Percentiles rank a stretch among this genome's conserved stretches.
Evolutionary conservation across 2,888 invertebrate species (phyloP).

Genomic region (Chrysolina haemoptera): DNA sequence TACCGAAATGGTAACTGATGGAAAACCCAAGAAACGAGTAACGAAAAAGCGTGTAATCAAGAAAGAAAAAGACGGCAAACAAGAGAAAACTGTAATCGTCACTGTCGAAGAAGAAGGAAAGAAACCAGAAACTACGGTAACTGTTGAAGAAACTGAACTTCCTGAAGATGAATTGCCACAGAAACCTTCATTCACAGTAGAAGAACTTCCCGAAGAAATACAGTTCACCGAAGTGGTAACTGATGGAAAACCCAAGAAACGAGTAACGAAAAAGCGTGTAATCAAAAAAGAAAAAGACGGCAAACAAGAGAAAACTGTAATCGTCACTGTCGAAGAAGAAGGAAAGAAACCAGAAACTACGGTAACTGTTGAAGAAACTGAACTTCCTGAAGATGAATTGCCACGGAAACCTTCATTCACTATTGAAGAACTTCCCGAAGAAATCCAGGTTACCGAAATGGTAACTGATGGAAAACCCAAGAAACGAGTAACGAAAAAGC

Average conservation of each 20-base stretch:
- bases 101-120: slow-evolving; percentile 66
- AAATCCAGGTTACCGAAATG: slow-evolving; percentile 55
- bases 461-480: slow-evolving; percentile 51
- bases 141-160: slow-evolving; percentile 64
- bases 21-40: slow-evolving; percentile 57
- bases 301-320: slow-evolving; percentile 66
- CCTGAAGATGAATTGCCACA: slow-evolving; percentile 43
- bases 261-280: slow-evolving; percentile 56
- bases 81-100: slow-evolving; percentile 59
- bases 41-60: slow-evolving; percentile 63
- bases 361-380: slow-evolving; percentile 56
- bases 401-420: too few species aligned
- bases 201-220: slow-evolving; percentile 57
- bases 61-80: slow-evolving; percentile 59
- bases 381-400: slow-evolving; percentile 55
- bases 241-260: slow-evolving; percentile 58
- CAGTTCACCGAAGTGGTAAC: slow-evolving; percentile 59
- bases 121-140: slow-evolving; percentile 65
- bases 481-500: slow-evolving; percentile 61
- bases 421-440: slow-evolving; percentile 56
- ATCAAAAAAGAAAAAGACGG: slow-evolving; percentile 63
- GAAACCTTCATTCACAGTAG: slow-evolving; percentile 33
- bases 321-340: slow-evolving; percentile 61
- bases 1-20: slow-evolving; percentile 62
- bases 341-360: slow-evolving; percentile 59